A percentile compares a stretch with the other conserved stretches of the same genome.
Evolutionary conservation across 1,140 invertebrate genomes (phyloP).

Genomic region (Drosophila dunni): DNA sequence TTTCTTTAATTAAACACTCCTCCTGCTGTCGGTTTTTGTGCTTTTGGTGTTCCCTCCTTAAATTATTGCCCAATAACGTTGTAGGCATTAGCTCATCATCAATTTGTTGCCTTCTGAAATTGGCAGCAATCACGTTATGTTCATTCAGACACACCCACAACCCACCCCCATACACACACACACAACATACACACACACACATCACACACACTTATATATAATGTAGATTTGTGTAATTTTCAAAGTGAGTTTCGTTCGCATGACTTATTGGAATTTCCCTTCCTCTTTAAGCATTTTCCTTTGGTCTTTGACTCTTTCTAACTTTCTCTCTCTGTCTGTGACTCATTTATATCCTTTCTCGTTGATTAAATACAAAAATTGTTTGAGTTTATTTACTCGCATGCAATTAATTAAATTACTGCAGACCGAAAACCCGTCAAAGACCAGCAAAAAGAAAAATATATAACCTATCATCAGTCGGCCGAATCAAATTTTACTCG

Average conservation of each 20-base stretch:
- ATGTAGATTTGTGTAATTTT: slow-evolving; percentile 59
- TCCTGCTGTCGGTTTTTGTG: too few species aligned
- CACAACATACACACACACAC: slow-evolving; percentile 25
- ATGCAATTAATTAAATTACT: slow-evolving; percentile 79
- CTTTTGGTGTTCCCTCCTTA: not conserved
- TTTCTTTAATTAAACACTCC: slow-evolving; percentile 7
- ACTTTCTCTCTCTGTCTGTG: slow-evolving; percentile 23
- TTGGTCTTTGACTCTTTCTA: slow-evolving; percentile 13
- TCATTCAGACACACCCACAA: slow-evolving; percentile 56
- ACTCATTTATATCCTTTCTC: slow-evolving; percentile 71
- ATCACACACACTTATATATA: slow-evolving; percentile 29
- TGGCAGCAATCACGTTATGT: slow-evolving; percentile 74
- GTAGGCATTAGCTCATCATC: slow-evolving; percentile 71
- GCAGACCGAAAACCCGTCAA: slow-evolving; percentile 27
- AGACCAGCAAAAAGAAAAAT: slow-evolving; percentile 23
- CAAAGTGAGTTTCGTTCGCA: slow-evolving; percentile 61
- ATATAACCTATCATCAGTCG: not conserved
- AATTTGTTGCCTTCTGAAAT: slow-evolving; percentile 67
- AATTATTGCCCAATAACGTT: slow-evolving; percentile 14
- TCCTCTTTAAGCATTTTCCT: slow-evolving; percentile 31
- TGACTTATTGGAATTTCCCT: slow-evolving; percentile 50
- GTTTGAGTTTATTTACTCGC: slow-evolving; percentile 72
- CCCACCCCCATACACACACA: slow-evolving; percentile 5
- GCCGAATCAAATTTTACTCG: slow-evolving; percentile 21
- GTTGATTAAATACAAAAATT: slow-evolving; percentile 78